phyloP scores from a whole-genome alignment of 2,888 invertebrate species.

The Harpalus rufipes region DNA sequence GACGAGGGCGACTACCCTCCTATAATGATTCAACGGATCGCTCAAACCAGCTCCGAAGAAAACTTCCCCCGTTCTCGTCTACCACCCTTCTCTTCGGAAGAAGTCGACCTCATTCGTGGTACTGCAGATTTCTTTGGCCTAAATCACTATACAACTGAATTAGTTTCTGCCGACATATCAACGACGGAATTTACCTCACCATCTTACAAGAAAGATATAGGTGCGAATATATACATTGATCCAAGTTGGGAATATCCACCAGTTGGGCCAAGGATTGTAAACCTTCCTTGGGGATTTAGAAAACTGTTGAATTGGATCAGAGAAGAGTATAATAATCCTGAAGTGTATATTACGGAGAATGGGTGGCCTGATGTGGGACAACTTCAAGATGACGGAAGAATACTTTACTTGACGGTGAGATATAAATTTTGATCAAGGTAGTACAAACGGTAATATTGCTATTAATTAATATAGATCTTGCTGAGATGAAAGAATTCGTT shows the following conservation, averaged over 20 bases:
- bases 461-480: no score
- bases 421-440: no score
- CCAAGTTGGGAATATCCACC: slow-evolving; percentile 77
- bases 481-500: no score
- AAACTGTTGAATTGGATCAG: slow-evolving; percentile 78
- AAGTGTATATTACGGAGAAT: slow-evolving; percentile 80
- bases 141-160: slow-evolving; percentile 77
- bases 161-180: slow-evolving; percentile 66
- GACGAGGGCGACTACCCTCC: slow-evolving; percentile 63
- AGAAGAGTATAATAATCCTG: slow-evolving; percentile 76
- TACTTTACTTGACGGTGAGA: neutral
- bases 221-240: slow-evolving; percentile 75
- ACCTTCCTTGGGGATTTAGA: slow-evolving; percentile 81
- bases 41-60: slow-evolving; percentile 56
- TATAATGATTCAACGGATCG: slow-evolving; percentile 56
- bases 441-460: no score
- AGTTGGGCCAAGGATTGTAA: slow-evolving; percentile 77
- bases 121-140: slow-evolving; percentile 78
- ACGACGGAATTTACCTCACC: neutral
- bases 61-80: slow-evolving; percentile 58
- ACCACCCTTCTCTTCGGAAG: slow-evolving; percentile 64
- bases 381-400: slow-evolving; percentile 77
- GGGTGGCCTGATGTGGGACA: slow-evolving; percentile 79
- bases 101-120: slow-evolving; percentile 72
- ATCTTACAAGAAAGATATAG: slow-evolving; percentile 73